These are phyloP conservation scores for Moxostoma hubbsi DNA, from an alignment of 2,797 vertebrate genomes.

Conservation along the genomic window DNA sequence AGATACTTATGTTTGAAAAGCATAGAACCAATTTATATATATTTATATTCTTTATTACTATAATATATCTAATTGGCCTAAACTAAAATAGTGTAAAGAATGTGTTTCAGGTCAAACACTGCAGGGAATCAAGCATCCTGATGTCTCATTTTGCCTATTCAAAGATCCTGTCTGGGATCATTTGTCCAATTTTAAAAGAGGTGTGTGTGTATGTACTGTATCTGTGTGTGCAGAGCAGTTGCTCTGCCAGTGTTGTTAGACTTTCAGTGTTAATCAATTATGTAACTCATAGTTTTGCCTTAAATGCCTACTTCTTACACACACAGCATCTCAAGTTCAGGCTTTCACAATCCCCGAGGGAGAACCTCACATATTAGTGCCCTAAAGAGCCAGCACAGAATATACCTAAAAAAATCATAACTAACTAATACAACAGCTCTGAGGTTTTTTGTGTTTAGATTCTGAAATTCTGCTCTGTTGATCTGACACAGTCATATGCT, in stretches of 20 bases:
- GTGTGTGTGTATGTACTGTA: neutral
- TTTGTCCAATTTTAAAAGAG: constrained; percentile 12
- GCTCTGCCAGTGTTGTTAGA: constrained; percentile 11
- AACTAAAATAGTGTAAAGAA: neutral
- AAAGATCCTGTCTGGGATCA: neutral
- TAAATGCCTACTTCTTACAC: neutral
- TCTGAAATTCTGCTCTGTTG: too few species aligned
- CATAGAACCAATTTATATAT: too few species aligned
- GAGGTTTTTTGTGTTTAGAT: too few species aligned
- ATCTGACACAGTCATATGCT: too few species aligned
- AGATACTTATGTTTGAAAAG: too few species aligned
- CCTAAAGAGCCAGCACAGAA: neutral
- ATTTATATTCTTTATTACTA: too few species aligned
- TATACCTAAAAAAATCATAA: too few species aligned
- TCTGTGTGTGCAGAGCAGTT: constrained; percentile 16
- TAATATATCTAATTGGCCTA: too few species aligned
- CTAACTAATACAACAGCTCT: too few species aligned
- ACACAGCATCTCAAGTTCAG: constrained; percentile 10
- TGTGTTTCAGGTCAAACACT: constrained; percentile 7
- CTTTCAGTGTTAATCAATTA: constrained; percentile 32
- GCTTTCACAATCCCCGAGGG: neutral
- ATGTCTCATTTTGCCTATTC: neutral
- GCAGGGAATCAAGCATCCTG: too few species aligned
- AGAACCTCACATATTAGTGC: constrained; percentile 19
- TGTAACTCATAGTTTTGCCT: constrained; percentile 27